phyloP scores from a whole-genome alignment of 2,113 vertebrate species.

The Alexandromys fortis region DNA sequence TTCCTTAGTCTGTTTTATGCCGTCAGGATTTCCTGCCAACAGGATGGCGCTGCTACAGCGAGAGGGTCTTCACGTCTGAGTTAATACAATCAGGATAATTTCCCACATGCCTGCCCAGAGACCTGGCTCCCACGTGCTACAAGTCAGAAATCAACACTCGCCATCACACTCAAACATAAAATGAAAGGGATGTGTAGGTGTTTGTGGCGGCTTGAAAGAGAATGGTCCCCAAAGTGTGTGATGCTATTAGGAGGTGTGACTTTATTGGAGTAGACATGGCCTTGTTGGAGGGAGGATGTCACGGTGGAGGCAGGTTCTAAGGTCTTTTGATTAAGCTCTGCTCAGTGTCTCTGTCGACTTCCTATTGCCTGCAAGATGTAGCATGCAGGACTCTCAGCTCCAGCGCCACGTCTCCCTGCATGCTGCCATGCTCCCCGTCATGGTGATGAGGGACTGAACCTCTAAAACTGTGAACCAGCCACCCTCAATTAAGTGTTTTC shows the following conservation, averaged over 20 bases:
- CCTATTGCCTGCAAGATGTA: not conserved
- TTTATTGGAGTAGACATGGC: not conserved
- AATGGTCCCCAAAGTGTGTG: not conserved
- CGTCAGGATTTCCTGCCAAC: not conserved
- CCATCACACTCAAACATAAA: not conserved
- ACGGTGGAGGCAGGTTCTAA: not conserved
- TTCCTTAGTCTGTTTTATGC: not conserved
- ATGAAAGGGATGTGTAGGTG: not conserved
- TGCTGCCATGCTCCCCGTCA: not conserved
- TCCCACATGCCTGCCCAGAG: not conserved
- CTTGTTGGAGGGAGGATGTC: not conserved
- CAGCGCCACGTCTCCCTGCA: too few relatives aligned
- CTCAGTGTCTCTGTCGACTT: not conserved
- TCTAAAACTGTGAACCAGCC: not conserved
- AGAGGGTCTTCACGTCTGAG: too few relatives aligned
- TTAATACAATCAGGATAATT: not conserved
- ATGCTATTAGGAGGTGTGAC: not conserved
- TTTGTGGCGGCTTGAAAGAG: not conserved
- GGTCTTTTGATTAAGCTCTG: not conserved
- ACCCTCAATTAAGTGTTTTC: not conserved
- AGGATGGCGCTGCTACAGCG: not conserved
- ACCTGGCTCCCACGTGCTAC: not conserved
- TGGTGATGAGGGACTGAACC: not conserved
- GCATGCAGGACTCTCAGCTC: too few relatives aligned
- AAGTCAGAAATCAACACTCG: not conserved